Base-by-base conservation (phyloP, 2,888 invertebrate genomes). In the Zele albiditarsus region DNA sequence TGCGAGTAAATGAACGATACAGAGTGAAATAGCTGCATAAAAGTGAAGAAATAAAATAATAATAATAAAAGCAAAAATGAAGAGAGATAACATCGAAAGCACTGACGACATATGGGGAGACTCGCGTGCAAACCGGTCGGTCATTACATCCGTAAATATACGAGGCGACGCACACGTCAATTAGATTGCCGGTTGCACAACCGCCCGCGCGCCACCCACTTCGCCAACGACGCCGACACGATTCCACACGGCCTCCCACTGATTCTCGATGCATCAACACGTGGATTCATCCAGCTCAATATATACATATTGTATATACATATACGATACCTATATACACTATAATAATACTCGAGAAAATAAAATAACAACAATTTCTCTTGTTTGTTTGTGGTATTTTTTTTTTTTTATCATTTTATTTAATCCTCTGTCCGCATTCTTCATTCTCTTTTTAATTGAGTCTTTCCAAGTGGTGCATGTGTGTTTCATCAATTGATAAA, bases 161-260 rank as follows among this genome's bases (percentile, higher is more conserved):
- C 82, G 81, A 80, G 77, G 70, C 77, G 71, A 75, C 75, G 81
- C 78, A 80, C 80, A 82, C 83, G 82, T 84, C 83, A 84, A 82
- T 83, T 84, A 82, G 76, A 80, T 79, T 77, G 78, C 71, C 79
- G 78, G 79, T 83, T 84, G 80, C 81, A 82, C 79, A 84, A 84
- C 79, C 75, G 71, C 74, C 75, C 67, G 75, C 74, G 78, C 79
- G 75, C 80, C 80, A 79, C 81, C 82, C 81, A 82, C 82, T 82
- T 78, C 33, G 79, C 77, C 78, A 80, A 79, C 78, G 80, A 81
- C 81, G 77, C 79, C 71, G 77, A 72, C 73, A 80, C 79, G 77
- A 81, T 81, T 79, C 73, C 74, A 67, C 71, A 63, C 73, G 72
- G 70, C 23, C 72, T 73, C 63, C 71, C 58, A 58, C 66, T 66